A percentile compares a stretch with the other conserved stretches of the same genome.
Conservation (phyloP, 2,113 vertebrate species). For the Silurus meridionalis region DNA sequence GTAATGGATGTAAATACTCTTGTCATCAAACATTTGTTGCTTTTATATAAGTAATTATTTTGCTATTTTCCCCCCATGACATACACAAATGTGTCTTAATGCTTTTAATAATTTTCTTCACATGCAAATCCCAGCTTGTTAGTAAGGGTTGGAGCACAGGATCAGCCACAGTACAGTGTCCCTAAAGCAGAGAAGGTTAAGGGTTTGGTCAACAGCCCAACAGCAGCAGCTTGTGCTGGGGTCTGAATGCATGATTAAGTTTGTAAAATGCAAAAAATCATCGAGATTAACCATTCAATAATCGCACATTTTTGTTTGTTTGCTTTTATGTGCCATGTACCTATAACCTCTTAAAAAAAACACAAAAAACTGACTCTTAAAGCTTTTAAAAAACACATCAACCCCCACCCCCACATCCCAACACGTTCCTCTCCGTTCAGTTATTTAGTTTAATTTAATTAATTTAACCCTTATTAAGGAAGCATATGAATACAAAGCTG, state of each 20-base stretch:
- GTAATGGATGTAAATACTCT: too few relatives aligned
- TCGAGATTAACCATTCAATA: not conserved
- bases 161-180: too few relatives aligned
- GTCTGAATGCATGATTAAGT: too few relatives aligned
- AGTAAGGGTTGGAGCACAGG: too few relatives aligned
- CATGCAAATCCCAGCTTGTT: too few relatives aligned
- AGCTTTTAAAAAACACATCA: not conserved
- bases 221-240: too few relatives aligned
- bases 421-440: not conserved
- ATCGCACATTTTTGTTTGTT: not conserved
- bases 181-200: too few relatives aligned
- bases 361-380: not conserved
- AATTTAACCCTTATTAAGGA: constrained; percentile 32
- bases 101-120: too few relatives aligned
- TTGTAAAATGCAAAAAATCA: not conserved
- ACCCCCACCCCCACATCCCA: not conserved
- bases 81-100: too few relatives aligned
- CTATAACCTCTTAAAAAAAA: not conserved
- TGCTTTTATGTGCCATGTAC: not conserved
- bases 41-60: not conserved
- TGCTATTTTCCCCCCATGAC: too few relatives aligned
- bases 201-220: too few relatives aligned
- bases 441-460: constrained; percentile 47
- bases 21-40: not conserved
- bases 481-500: constrained; percentile 31